These are phyloP conservation scores for Serrognathus titanus DNA, from an alignment of 2,888 invertebrate genomes.

Conservation along the genomic window DNA sequence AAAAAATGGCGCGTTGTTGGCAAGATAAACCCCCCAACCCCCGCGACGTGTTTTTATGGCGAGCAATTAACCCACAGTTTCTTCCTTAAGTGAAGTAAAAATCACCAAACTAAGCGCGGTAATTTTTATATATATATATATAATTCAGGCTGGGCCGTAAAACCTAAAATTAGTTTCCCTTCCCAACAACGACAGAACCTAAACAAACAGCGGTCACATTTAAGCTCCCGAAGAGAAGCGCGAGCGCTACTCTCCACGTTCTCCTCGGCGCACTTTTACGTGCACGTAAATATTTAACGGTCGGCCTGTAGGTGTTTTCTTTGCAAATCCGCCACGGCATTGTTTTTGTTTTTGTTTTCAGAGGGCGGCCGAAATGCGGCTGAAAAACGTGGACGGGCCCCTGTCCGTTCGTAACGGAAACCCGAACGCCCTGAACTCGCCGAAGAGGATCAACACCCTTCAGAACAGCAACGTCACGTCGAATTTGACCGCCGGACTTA, in stretches of 20 bases:
- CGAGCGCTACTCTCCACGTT: no score
- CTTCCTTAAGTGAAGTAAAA: no score
- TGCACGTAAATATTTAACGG: neutral
- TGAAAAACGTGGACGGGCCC: slow-evolving; percentile 47
- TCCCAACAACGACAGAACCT: neutral
- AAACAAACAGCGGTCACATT: neutral
- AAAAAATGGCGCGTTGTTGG: no score
- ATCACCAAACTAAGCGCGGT: no score
- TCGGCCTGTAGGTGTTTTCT: neutral
- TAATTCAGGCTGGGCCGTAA: neutral
- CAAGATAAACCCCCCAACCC: no score
- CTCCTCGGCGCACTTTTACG: neutral
- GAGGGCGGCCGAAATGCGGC: slow-evolving; percentile 46
- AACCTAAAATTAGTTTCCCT: slow-evolving; percentile 2
- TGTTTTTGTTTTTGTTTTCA: slow-evolving; percentile 26
- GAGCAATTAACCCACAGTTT: no score
- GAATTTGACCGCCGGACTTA: slow-evolving; percentile 27
- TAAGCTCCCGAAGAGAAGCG: neutral
- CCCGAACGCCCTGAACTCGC: slow-evolving; percentile 43
- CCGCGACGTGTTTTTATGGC: no score
- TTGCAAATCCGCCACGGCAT: neutral
- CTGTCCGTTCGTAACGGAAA: slow-evolving; percentile 45
- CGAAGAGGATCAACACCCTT: slow-evolving; percentile 45
- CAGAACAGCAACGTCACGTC: slow-evolving; percentile 44
- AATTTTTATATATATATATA: no score